Evolutionary conservation across 1,140 invertebrate genomes (phyloP).

Genomic region (Neotoxoptera formosana): DNA sequence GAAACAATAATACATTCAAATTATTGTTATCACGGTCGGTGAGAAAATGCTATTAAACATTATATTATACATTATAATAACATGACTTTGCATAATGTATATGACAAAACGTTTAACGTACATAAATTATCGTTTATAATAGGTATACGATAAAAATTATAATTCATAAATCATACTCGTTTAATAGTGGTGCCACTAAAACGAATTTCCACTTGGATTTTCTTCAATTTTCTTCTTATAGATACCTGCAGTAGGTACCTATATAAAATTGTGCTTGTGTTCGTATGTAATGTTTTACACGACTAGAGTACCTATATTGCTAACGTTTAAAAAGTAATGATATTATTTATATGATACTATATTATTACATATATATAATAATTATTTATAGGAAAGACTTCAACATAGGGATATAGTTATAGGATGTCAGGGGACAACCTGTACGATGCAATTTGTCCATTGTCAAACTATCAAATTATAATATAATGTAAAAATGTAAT

Average conservation of each 20-base stretch:
- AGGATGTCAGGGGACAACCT: too few species aligned
- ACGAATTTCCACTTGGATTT: neutral
- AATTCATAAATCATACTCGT: neutral
- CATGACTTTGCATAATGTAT: neutral
- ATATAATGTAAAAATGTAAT: too few species aligned
- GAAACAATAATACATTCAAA: neutral
- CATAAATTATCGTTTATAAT: neutral
- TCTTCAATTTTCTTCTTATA: neutral
- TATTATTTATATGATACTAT: too few species aligned
- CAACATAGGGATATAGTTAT: too few species aligned
- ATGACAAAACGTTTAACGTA: neutral
- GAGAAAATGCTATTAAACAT: neutral
- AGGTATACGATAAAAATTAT: neutral
- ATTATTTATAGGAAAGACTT: too few species aligned
- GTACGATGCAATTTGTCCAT: too few species aligned
- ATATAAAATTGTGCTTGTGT: neutral
- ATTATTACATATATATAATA: neutral
- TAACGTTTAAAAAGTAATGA: neutral
- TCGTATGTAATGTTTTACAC: neutral
- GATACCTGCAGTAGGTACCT: neutral
- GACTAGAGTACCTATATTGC: neutral
- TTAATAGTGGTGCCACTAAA: neutral
- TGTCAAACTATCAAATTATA: too few species aligned
- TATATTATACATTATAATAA: neutral
- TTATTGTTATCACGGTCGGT: neutral